phyloP scores from a whole-genome alignment of 2,797 vertebrate species.

The Brachyalestes nurse region DNA sequence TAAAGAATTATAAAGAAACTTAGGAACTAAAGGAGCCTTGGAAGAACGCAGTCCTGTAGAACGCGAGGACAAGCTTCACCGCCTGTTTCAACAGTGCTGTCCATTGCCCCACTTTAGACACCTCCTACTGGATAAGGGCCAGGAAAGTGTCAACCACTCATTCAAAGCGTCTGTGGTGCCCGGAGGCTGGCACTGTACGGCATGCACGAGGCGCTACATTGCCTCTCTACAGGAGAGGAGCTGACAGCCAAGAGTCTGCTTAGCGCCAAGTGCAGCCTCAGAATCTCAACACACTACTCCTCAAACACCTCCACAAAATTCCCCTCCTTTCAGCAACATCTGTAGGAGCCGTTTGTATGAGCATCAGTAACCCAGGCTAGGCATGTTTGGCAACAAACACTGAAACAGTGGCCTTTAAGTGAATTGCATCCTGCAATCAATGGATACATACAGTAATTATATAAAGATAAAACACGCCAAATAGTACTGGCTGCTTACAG shows the following conservation, averaged over 20 bases:
- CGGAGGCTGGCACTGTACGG: slow-evolving; percentile 17
- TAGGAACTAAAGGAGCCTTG: neutral
- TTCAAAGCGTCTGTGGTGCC: slow-evolving; percentile 9
- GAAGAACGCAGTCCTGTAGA: neutral
- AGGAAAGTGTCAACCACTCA: slow-evolving; percentile 40
- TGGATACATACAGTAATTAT: slow-evolving; percentile 8
- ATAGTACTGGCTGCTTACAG: neutral
- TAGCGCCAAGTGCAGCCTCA: neutral
- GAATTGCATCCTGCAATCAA: slow-evolving; percentile 8
- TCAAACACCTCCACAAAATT: slow-evolving; percentile 21
- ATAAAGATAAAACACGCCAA: neutral
- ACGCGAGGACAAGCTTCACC: neutral
- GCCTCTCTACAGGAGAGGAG: slow-evolving; percentile 7
- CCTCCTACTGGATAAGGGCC: slow-evolving; percentile 31
- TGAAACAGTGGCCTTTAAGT: slow-evolving; percentile 4
- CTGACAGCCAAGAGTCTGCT: slow-evolving; percentile 32
- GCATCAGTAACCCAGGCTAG: slow-evolving; percentile 5
- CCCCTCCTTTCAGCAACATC: slow-evolving; percentile 12
- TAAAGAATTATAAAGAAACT: neutral
- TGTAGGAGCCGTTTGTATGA: neutral
- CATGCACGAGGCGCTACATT: neutral
- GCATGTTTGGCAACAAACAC: slow-evolving; percentile 12
- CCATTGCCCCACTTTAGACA: slow-evolving; percentile 32
- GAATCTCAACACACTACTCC: neutral
- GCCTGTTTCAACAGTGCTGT: slow-evolving; percentile 5